phyloP scores from a whole-genome alignment of 1,140 invertebrate species.

The Bombus waltoni region DNA sequence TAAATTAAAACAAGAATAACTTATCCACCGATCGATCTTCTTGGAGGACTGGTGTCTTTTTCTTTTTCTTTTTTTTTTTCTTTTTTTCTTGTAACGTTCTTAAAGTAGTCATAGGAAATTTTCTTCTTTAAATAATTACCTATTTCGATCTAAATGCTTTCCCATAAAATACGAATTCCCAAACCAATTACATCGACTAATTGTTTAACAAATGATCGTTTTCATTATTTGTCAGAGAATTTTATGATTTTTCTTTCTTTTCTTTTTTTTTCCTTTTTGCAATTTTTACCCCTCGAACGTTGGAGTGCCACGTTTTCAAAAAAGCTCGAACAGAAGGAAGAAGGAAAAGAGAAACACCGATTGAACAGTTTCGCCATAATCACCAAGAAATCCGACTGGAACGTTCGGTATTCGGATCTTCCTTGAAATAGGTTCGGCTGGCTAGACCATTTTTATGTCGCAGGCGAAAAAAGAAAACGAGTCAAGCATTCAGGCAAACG shows the following conservation, averaged over 20 bases:
- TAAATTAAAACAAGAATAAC: background rate
- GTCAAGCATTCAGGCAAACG: conserved; percentile 50
- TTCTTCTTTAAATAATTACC: background rate
- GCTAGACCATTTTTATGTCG: conserved; percentile 16
- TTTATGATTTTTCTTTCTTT: background rate
- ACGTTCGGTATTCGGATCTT: conserved; percentile 20
- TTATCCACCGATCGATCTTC: background rate
- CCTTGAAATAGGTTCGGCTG: background rate
- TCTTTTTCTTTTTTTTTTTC: background rate
- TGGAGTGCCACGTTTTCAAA: background rate
- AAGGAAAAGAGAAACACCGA: conserved; percentile 37
- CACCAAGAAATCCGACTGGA: conserved; percentile 14
- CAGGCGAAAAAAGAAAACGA: conserved; percentile 37
- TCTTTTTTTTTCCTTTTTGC: background rate
- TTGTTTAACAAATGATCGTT: background rate
- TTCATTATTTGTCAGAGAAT: background rate
- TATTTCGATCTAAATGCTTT: background rate
- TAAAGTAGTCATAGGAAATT: background rate
- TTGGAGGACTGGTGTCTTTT: background rate
- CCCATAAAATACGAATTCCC: background rate
- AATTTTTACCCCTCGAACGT: background rate
- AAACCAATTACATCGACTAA: background rate
- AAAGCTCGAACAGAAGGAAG: conserved; percentile 8
- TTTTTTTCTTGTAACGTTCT: background rate
- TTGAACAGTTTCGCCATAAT: background rate